phyloP scores from a whole-genome alignment of 2,888 invertebrate genomes.

The Pinctada fucata region DNA sequence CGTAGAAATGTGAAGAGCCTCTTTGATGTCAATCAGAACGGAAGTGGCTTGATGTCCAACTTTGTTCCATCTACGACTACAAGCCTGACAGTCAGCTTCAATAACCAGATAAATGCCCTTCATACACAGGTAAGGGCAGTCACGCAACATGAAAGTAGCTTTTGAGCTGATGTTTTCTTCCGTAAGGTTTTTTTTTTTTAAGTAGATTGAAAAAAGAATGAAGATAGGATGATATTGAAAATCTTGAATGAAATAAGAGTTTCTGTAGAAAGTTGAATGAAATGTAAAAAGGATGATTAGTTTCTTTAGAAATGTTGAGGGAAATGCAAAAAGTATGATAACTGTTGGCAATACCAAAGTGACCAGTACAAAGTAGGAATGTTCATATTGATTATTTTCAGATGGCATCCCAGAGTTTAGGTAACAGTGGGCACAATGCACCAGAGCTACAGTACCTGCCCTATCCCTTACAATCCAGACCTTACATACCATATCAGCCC shows the following conservation, averaged over 20 bases:
- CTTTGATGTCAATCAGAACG: conserved; percentile 73
- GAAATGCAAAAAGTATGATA: no score
- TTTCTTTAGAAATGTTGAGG: no score
- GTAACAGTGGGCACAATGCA: conserved; percentile 46
- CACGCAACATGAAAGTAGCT: background rate
- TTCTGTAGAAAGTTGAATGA: no score
- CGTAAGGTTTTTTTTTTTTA: no score
- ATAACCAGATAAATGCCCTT: conserved; percentile 82
- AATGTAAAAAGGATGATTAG: no score
- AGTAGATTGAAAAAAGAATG: no score
- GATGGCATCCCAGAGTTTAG: conserved; percentile 57
- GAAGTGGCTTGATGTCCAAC: conserved; percentile 67
- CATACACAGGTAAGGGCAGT: conserved; percentile 72
- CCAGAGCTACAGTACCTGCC: conserved; percentile 78
- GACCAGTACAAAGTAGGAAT: no score
- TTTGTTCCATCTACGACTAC: conserved; percentile 82
- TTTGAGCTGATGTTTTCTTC: no score
- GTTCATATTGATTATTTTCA: conserved; percentile 18
- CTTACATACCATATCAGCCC: conserved; percentile 75
- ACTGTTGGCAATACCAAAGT: no score
- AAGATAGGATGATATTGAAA: no score
- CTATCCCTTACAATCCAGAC: conserved; percentile 86
- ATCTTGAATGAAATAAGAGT: no score
- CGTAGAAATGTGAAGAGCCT: conserved; percentile 78
- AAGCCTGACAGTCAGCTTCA: conserved; percentile 93